Conservation (phyloP, 2,888 invertebrate genomes). For the Heliconius aoede region DNA sequence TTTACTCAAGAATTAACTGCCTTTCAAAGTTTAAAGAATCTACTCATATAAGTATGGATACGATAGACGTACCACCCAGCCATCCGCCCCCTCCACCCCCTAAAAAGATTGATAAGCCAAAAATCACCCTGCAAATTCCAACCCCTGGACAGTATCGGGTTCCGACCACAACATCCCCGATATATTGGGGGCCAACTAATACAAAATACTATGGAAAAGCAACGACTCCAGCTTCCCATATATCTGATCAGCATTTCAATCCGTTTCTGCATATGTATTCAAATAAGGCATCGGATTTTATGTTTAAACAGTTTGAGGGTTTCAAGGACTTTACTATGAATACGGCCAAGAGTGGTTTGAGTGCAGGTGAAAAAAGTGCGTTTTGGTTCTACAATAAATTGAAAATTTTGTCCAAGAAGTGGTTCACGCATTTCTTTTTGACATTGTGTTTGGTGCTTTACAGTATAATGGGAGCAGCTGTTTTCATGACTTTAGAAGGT, state of each 20-base stretch:
- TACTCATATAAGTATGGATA: conserved; percentile 55
- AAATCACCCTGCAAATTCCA: conserved; percentile 80
- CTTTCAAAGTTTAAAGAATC: conserved; percentile 62
- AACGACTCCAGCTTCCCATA: conserved; percentile 65
- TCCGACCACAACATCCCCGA: conserved; percentile 57
- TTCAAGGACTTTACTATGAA: conserved; percentile 89
- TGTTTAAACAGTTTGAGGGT: conserved; percentile 91
- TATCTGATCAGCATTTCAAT: conserved; percentile 69
- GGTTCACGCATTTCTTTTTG: conserved; percentile 95
- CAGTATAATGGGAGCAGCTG: conserved; percentile 90
- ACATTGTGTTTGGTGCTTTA: conserved; percentile 90
- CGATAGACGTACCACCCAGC: conserved; percentile 63
- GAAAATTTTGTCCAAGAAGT: conserved; percentile 89
- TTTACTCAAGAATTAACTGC: conserved; percentile 29
- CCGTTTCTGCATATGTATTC: conserved; percentile 82
- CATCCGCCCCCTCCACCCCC: conserved; percentile 73
- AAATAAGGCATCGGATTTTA: conserved; percentile 89
- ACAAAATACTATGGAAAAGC: conserved; percentile 61
- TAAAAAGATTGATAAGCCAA: conserved; percentile 68
- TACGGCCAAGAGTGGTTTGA: conserved; percentile 90
- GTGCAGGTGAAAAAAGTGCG: conserved; percentile 92
- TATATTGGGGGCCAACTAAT: conserved; percentile 52
- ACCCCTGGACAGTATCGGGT: conserved; percentile 53
- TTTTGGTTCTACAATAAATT: conserved; percentile 92
- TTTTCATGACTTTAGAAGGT: conserved; percentile 93